These are phyloP conservation scores for Macquaria australasica DNA, from an alignment of 2,113 vertebrate species.

Conservation along the genomic window DNA sequence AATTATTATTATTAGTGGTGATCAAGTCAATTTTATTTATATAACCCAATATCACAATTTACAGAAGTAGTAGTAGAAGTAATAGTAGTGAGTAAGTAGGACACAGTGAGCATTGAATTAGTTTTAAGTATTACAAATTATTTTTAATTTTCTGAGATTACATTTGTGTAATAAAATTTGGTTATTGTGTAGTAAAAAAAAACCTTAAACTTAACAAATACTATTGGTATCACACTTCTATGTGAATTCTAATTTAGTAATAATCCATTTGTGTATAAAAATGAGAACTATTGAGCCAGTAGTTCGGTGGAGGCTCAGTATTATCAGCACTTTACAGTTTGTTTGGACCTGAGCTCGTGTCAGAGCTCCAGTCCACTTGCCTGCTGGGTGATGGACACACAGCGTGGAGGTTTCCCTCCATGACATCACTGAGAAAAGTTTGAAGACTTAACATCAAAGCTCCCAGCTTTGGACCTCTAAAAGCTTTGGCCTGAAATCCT, in stretches of 20 bases:
- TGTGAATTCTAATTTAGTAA: neutral
- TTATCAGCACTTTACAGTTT: constrained; percentile 58
- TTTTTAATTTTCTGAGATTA: neutral
- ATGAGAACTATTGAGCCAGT: neutral
- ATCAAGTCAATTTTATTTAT: too few relatives aligned
- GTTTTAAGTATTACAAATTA: neutral
- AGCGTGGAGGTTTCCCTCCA: constrained; percentile 53
- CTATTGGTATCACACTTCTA: neutral
- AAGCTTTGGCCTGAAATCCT: constrained; percentile 80
- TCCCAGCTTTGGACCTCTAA: constrained; percentile 67
- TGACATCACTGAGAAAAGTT: constrained; percentile 76
- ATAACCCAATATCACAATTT: too few relatives aligned
- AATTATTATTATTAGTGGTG: neutral
- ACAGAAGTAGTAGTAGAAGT: neutral
- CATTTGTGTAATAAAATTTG: neutral
- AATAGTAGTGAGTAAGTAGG: neutral
- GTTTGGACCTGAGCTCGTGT: constrained; percentile 56
- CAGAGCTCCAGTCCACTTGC: constrained; percentile 42
- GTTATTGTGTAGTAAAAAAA: neutral
- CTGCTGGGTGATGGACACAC: constrained; percentile 50
- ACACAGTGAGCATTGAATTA: neutral
- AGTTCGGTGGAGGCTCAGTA: constrained; percentile 14
- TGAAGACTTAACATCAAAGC: constrained; percentile 78
- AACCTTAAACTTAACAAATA: neutral
- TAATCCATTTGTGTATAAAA: neutral